Evolutionary conservation across 2,888 invertebrate genomes (phyloP).

Genomic region (Lasius platythorax): DNA sequence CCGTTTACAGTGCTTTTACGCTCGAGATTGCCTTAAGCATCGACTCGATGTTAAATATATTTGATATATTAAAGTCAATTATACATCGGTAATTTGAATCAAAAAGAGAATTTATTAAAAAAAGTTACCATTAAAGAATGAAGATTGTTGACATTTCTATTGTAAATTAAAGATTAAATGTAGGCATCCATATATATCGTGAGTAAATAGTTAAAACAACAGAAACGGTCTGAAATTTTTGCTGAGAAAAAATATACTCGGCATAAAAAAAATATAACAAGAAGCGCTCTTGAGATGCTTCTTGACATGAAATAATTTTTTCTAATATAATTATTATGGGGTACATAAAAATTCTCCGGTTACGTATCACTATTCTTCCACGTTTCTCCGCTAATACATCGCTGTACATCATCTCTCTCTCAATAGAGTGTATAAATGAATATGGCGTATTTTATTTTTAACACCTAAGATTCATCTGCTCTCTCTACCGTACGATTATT

Average conservation of each 20-base stretch:
- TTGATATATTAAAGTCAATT: not conserved
- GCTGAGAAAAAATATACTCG: too few species aligned
- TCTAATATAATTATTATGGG: not conserved
- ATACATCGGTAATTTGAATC: not conserved
- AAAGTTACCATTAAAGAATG: not conserved
- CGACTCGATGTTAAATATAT: not conserved
- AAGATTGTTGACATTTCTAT: not conserved
- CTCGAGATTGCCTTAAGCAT: not conserved
- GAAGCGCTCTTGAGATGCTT: too few species aligned
- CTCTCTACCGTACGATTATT: constrained; percentile 32
- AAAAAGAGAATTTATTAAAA: not conserved
- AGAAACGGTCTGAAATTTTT: too few species aligned
- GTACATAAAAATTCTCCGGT: not conserved
- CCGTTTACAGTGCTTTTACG: not conserved
- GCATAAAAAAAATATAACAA: too few species aligned
- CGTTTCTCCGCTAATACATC: not conserved
- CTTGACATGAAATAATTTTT: not conserved
- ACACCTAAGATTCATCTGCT: not conserved
- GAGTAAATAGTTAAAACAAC: not conserved
- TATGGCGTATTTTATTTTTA: not conserved
- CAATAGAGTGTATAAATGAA: not conserved
- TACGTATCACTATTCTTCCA: not conserved
- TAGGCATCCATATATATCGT: not conserved
- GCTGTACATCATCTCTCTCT: not conserved
- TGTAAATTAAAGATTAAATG: not conserved